Evolutionary conservation across 1,140 invertebrate genomes (phyloP).

Genomic region (Drosophila yakuba): DNA sequence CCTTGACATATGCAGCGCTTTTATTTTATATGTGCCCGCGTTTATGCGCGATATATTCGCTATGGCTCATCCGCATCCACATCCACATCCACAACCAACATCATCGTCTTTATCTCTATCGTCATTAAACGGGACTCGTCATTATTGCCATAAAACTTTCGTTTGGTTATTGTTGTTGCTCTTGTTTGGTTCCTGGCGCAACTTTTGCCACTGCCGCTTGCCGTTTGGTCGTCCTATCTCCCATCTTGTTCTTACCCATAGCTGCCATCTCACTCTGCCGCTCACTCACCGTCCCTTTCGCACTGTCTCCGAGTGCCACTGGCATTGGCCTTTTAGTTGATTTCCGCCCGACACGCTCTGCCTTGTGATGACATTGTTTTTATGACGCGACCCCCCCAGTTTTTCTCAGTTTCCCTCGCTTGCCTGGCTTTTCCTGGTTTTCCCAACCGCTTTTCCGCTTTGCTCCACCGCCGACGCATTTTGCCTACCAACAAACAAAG

Average conservation of each 20-base stretch:
- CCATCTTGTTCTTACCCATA: neutral
- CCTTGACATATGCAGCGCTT: constrained; percentile 62
- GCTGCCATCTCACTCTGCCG: constrained; percentile 3
- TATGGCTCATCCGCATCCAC: neutral
- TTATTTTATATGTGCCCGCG: constrained; percentile 8
- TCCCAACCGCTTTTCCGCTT: neutral
- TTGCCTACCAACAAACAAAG: constrained; percentile 28
- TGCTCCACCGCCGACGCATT: constrained; percentile 13
- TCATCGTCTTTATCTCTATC: constrained; percentile 26
- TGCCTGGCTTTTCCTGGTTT: neutral
- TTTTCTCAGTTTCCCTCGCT: neutral
- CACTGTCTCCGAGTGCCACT: constrained; percentile 14
- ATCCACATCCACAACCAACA: neutral
- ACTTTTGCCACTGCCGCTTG: constrained; percentile 26
- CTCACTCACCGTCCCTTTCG: neutral
- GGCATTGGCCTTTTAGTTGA: constrained; percentile 74
- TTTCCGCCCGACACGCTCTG: constrained; percentile 67
- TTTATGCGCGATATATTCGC: neutral
- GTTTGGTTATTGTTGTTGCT: constrained; percentile 28
- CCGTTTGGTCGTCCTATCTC: constrained; percentile 11
- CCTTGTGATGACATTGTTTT: constrained; percentile 69
- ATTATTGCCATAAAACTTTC: constrained; percentile 43
- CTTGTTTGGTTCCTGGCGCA: constrained; percentile 24
- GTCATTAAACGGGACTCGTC: constrained; percentile 35
- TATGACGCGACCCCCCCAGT: constrained; percentile 49